phyloP scores from a whole-genome alignment of 2,888 invertebrate species.

The Hyposoter dolosus region DNA sequence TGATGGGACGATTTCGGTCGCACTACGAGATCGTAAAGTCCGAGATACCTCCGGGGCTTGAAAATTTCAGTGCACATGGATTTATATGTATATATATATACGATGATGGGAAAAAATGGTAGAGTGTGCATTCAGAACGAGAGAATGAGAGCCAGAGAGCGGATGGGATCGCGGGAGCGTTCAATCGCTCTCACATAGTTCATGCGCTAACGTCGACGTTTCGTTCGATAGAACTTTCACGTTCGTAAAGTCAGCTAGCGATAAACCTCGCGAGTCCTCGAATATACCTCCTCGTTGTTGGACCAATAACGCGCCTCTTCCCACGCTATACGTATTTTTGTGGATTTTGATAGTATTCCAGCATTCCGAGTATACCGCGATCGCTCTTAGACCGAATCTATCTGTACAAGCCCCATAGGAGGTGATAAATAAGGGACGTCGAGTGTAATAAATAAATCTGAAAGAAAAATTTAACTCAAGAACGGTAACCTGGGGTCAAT shows the following conservation, averaged over 20 bases:
- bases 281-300: not conserved
- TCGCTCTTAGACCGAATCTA: not conserved
- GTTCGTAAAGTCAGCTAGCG: not conserved
- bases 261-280: not conserved
- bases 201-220: slow-evolving; percentile 12
- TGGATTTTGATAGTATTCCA: not conserved
- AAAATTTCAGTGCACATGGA: not conserved
- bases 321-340: not conserved
- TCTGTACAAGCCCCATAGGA: not conserved
- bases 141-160: not conserved
- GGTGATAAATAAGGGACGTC: not conserved
- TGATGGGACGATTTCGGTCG: not conserved
- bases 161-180: not conserved
- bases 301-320: not conserved
- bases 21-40: not conserved
- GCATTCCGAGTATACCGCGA: not conserved
- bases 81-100: not conserved
- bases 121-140: not conserved
- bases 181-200: not conserved
- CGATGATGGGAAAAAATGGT: not conserved
- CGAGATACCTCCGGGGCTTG: not conserved
- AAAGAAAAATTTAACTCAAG: not conserved
- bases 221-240: not conserved
- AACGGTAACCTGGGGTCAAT: too few species aligned
- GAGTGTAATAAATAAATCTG: not conserved